Percentiles rank a stretch among this genome's conserved stretches.
These are phyloP conservation scores for Drosophila serrata DNA, from an alignment of 1,140 invertebrate species.

Conservation along the genomic window DNA sequence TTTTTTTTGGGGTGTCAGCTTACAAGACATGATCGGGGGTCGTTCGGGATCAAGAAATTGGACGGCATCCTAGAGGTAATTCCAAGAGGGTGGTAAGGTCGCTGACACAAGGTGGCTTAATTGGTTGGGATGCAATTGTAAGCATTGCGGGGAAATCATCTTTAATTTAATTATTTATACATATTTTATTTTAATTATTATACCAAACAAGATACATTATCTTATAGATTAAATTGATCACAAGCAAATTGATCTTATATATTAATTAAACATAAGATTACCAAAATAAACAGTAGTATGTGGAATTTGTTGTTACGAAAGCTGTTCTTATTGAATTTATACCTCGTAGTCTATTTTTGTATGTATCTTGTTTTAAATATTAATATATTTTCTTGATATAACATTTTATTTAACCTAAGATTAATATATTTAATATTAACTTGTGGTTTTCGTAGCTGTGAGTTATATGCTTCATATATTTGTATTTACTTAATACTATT, in stretches of 20 bases:
- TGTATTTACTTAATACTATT: no score
- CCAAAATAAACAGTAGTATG: not conserved
- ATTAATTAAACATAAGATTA: not conserved
- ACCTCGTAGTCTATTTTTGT: no score
- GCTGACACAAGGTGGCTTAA: slow-evolving; percentile 18
- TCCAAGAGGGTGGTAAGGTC: slow-evolving; percentile 14
- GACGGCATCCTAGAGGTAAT: slow-evolving; percentile 11
- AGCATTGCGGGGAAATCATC: not conserved
- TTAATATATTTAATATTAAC: no score
- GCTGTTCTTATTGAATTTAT: no score
- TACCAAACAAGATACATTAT: not conserved
- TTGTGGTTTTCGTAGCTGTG: no score
- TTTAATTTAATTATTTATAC: not conserved
- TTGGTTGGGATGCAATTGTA: not conserved
- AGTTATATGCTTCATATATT: no score
- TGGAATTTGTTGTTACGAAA: not conserved
- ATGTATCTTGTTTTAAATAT: no score
- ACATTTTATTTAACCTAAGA: no score
- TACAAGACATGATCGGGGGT: slow-evolving; percentile 57
- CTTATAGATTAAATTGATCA: not conserved
- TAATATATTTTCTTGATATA: no score
- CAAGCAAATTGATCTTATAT: not conserved
- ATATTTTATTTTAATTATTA: not conserved
- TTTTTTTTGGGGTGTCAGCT: slow-evolving; percentile 61
- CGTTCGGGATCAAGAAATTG: slow-evolving; percentile 32